Conservation (phyloP, 2,113 vertebrate species). For the Ondatra zibethicus region DNA sequence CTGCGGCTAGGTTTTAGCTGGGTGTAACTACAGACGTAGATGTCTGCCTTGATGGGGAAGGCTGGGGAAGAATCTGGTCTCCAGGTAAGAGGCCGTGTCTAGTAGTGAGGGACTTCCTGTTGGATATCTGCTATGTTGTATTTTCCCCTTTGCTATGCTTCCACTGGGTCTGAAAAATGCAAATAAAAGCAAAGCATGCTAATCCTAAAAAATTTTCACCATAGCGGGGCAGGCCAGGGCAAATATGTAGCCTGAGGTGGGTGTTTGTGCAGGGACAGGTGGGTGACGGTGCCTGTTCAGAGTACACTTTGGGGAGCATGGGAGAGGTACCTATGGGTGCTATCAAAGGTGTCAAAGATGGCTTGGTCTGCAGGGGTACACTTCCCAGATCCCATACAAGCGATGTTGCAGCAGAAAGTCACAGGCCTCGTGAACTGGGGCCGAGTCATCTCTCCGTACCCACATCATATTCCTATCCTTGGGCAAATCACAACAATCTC, state of each 20-base stretch:
- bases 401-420: too few relatives aligned
- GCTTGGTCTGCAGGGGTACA: fast-evolving
- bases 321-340: neutral
- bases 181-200: conserved; percentile 28
- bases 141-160: conserved; percentile 27
- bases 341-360: neutral
- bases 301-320: neutral
- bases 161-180: conserved; percentile 24
- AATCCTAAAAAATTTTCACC: neutral
- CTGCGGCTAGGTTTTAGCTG: neutral
- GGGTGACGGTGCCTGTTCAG: too few relatives aligned
- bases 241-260: too few relatives aligned
- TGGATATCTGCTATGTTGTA: neutral
- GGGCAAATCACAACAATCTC: neutral
- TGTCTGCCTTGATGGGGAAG: neutral
- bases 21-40: fast-evolving
- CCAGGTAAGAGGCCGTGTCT: neutral
- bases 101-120: neutral
- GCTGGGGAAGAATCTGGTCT: neutral
- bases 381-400: neutral
- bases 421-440: neutral
- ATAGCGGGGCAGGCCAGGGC: neutral
- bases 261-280: neutral
- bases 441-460: neutral
- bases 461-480: too few relatives aligned